These are phyloP conservation scores for Platycnemis pennipes DNA, from an alignment of 2,888 invertebrate species.

Conservation along the genomic window DNA sequence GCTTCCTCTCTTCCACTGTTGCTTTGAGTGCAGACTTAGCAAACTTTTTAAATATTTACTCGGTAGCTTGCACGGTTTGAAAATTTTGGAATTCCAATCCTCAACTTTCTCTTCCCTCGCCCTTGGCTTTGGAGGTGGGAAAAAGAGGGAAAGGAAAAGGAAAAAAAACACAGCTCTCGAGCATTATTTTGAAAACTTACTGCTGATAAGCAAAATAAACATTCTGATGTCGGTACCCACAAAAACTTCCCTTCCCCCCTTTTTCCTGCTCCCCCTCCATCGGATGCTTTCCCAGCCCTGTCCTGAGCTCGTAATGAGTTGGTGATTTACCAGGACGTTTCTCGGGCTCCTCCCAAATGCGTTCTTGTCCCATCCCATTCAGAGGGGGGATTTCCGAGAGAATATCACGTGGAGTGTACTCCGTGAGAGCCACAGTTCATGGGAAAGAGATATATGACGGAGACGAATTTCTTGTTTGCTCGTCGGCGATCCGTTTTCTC, in stretches of 20 bases:
- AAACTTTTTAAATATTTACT: not conserved
- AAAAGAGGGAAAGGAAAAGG: not conserved
- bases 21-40: not conserved
- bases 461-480: not conserved
- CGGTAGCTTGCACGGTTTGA: not conserved
- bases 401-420: not conserved
- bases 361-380: not conserved
- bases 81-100: not conserved
- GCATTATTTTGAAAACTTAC: slow-evolving; percentile 62
- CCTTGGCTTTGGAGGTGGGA: not conserved
- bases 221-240: not conserved
- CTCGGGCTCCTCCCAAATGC: not conserved
- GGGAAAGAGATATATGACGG: not conserved
- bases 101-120: not conserved
- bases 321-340: slow-evolving; percentile 50
- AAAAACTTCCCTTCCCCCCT: not conserved
- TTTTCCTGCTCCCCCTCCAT: not conserved
- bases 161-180: not conserved
- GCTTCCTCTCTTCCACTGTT: too few relatives aligned
- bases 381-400: not conserved
- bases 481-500: too few relatives aligned
- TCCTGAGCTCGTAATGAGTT: slow-evolving; percentile 7
- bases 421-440: not conserved
- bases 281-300: slow-evolving; percentile 42
- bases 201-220: slow-evolving; percentile 59